A percentile compares a stretch with the other conserved stretches of the same genome.
Conservation (phyloP, 2,888 invertebrate genomes). For the Drosophila flavopinicola region DNA sequence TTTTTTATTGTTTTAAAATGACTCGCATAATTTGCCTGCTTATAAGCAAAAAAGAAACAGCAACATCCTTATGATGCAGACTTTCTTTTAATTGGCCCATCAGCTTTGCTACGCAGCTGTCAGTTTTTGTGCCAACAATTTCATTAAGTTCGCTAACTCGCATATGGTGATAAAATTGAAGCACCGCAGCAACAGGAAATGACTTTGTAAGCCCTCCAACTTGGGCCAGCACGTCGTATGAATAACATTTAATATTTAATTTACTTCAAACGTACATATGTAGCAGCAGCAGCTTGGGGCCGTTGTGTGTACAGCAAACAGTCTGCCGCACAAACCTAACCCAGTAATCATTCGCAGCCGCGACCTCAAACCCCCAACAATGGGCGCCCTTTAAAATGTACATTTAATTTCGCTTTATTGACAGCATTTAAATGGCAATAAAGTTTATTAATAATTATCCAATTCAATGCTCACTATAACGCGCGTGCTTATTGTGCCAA, state of each 20-base stretch:
- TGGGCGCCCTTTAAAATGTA: conserved; percentile 20
- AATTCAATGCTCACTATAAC: conserved; percentile 23
- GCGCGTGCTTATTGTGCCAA: background rate
- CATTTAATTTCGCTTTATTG: conserved; percentile 58
- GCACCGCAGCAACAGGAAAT: conserved; percentile 47
- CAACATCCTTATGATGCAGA: background rate
- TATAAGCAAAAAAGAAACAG: background rate
- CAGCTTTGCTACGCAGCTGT: conserved; percentile 15
- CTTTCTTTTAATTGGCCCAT: conserved; percentile 31
- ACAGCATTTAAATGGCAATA: conserved; percentile 51
- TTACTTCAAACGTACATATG: conserved; percentile 56
- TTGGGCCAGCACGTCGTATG: conserved; percentile 50
- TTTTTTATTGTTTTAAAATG: background rate
- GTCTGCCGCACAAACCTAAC: conserved; percentile 1
- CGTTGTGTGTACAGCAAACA: conserved; percentile 26
- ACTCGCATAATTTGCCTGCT: no score
- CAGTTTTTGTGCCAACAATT: conserved; percentile 29
- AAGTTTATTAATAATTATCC: conserved; percentile 51
- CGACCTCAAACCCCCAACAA: background rate
- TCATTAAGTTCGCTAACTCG: conserved; percentile 33
- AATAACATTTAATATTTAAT: conserved; percentile 65
- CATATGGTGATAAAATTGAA: conserved; percentile 48
- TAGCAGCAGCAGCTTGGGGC: conserved; percentile 13
- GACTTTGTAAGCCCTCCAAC: conserved; percentile 39
- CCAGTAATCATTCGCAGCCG: background rate